Evolutionary conservation across 1,140 invertebrate species (phyloP).

Genomic region (Phymastichus coffea): DNA sequence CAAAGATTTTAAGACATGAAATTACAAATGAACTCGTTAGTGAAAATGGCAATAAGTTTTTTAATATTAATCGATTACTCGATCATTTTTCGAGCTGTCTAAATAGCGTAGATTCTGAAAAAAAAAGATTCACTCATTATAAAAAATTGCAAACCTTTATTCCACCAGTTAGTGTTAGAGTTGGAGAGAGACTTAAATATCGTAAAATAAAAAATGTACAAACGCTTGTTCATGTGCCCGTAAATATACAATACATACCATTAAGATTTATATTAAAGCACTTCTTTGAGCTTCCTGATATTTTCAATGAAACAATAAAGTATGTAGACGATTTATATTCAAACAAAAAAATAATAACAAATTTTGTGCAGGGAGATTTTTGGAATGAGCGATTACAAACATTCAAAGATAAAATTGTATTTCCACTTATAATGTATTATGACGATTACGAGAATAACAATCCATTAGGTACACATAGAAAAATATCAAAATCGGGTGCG

Average conservation of each 20-base stretch:
- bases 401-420: background rate
- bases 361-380: background rate
- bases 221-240: background rate
- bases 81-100: background rate
- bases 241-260: background rate
- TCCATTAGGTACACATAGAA: conserved; percentile 4
- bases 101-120: background rate
- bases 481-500: conserved; percentile 1
- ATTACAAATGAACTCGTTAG: background rate
- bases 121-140: too few relatives aligned
- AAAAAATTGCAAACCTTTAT: background rate
- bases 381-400: background rate
- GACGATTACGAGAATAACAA: conserved; percentile 17
- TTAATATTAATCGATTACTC: background rate
- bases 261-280: background rate
- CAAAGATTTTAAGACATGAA: background rate
- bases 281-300: conserved; percentile 7
- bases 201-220: background rate
- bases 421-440: too few relatives aligned
- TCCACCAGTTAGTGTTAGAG: background rate
- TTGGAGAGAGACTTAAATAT: conserved; percentile 7
- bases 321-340: background rate
- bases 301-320: background rate
- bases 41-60: too few relatives aligned
- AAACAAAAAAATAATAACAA: background rate